Base-by-base conservation (phyloP, 2,113 vertebrate species). In the Callocephalon fimbriatum region DNA sequence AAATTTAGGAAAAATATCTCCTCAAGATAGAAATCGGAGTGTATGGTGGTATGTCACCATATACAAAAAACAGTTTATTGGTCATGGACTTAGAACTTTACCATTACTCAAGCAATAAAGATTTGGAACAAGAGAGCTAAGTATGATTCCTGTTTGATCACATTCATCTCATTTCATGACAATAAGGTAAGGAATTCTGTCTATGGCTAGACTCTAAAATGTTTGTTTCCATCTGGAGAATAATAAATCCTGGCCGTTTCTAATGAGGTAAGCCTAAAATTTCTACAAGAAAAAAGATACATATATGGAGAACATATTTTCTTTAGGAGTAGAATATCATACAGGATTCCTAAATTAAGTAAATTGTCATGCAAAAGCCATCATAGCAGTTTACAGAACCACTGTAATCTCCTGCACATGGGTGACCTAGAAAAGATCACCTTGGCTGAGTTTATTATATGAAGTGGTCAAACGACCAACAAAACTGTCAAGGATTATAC, bases 321-420 rank as follows among this genome's bases (percentile, higher is more conserved):
- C 25, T 93, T 90, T 48, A 83, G 26, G n/a, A 89, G 54, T 21
- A 15, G 10, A 74, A 26, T 21, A 40, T 20, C 22, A n/a, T 38
- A 50, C 8, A 63, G 11, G 6, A 51, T 54, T 67, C 32, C 12
- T 72, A 8, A 58, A 26, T 45, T 72, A 66, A 79, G 31, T 35
- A 90, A 77, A 72, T 44, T 53, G 5, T 2, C 4, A 12, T 47
- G 22, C 1, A 0, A 53, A 84, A 71, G 17, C 0, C 0, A 62
- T 32, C n/a, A 90, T 51, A 68, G 7, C 8, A 76, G 19, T 53
- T 54, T 86, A 20, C 10, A 50, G 35, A 77, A 44, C 16, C 18
- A 31, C 10, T 63, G 7, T 81, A 56, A 77, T 54, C 17, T 78
- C 38, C 25, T 83, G 13, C 32, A 44, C 27, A n/a, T 19, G 6